Evolutionary conservation across 2,113 vertebrate species (phyloP), one percentile per base, ranked within the genome.

Genomic region (Phylloscopus trochilus): DNA sequence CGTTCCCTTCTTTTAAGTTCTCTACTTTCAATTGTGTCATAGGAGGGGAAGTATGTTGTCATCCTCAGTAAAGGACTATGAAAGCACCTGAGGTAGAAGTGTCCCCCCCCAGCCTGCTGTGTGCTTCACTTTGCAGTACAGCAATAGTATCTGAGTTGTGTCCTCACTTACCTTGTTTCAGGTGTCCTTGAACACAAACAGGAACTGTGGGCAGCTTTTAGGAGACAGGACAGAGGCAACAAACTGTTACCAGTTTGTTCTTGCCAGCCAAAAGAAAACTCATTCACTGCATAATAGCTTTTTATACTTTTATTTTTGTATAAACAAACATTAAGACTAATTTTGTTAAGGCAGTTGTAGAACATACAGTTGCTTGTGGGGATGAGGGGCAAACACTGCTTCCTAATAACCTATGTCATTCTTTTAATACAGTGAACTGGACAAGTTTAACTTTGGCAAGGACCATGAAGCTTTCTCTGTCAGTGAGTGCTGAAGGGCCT

Each of bases 331-430:
- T 87, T 91, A 81, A 93, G 88, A 91, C 87, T 83, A 92, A 89
- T 94, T 77, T 74, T 62, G 46, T 95, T 96, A 93, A 97, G 95
- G 96, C 92, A 84, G 64, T 94, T 89, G 83, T 96, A 88, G 92
- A 96, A 92, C 90, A 83, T 85, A 95, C 7, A 94, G 68, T 83
- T 89, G 75, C 83, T 94, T 51, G 55, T 86, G 81, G 87, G 76
- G 83, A 86, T 8, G 7, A 59, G 91, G 53, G 58, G 80, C 69
- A 64, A 92, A 87, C 62, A 60, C 68, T 88, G 78, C 58, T 82
- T 55, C n/a, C 62, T 59, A 74, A 49, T 39, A 60, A 81, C 87
- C 27, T 21, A 15, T 3, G 33, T 66, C 89, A 66, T 79, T 89
- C 55, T 51, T 77, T n/a, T 78, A 87, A 64, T 69, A 64, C 59